Evolutionary conservation across 2,113 vertebrate genomes (phyloP).

Genomic region (Sinocyclocheilus anshuiensis): DNA sequence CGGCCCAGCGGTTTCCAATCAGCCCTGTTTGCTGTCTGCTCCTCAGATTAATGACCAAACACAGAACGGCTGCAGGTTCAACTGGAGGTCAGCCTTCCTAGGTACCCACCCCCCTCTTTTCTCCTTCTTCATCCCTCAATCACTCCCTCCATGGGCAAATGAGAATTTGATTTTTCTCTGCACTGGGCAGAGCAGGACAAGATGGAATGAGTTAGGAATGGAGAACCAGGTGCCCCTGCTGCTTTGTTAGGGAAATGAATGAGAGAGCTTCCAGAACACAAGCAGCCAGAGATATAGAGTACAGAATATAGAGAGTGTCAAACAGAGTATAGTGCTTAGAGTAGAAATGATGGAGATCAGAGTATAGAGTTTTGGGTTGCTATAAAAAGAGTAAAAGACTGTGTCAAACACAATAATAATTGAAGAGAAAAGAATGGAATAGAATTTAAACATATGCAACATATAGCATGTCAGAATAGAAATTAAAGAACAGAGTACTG

Average conservation of each 20-base stretch:
- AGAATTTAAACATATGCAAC: not conserved
- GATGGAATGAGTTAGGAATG: conserved; percentile 92
- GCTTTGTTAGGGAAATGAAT: conserved; percentile 97
- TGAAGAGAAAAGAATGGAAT: not conserved
- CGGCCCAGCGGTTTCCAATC: conserved; percentile 63
- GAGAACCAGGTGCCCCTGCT: conserved; percentile 86
- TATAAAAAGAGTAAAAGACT: not conserved
- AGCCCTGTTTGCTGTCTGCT: conserved; percentile 59
- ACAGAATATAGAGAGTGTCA: conserved; percentile 1
- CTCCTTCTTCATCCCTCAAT: conserved; percentile 31
- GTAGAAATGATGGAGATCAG: not conserved
- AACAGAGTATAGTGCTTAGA: not conserved
- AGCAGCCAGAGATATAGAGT: conserved; percentile 16
- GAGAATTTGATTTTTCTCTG: conserved; percentile 91
- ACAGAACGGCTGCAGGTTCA: conserved; percentile 84
- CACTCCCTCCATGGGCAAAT: conserved; percentile 65
- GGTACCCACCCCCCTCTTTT: conserved; percentile 74
- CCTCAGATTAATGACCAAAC: conserved; percentile 69
- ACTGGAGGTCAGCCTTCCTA: conserved; percentile 90
- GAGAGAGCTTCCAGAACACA: conserved; percentile 81
- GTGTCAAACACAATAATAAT: not conserved
- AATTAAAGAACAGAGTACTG: not conserved
- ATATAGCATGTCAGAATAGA: not conserved
- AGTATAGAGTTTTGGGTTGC: no score
- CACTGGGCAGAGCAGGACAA: conserved; percentile 84